Evolutionary conservation across 2,888 invertebrate genomes (phyloP).

Genomic region (Oscheius sp.): DNA sequence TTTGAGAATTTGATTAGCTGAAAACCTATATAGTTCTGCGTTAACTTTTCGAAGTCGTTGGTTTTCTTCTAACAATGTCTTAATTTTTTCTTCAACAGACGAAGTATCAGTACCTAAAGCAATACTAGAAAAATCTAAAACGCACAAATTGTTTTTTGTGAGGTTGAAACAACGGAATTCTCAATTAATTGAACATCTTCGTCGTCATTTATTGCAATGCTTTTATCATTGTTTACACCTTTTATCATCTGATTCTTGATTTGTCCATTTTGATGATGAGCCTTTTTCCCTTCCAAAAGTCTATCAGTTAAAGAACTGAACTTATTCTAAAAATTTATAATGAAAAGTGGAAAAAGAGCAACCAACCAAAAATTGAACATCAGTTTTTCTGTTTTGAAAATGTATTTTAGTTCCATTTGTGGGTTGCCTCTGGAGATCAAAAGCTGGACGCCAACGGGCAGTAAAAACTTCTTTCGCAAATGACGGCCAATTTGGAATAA

Average conservation of each 20-base stretch:
- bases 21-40: slow-evolving; percentile 48
- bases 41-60: slow-evolving; percentile 44
- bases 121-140: not conserved
- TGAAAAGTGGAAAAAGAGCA: not conserved
- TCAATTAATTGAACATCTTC: not conserved
- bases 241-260: not conserved
- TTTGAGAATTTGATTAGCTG: slow-evolving; percentile 33
- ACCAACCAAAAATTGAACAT: not conserved
- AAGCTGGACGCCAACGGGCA: slow-evolving; percentile 3
- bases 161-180: too few species aligned
- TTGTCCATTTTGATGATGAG: not conserved
- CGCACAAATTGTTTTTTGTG: too few species aligned
- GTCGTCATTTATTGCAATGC: too few species aligned
- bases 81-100: slow-evolving; percentile 21
- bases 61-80: slow-evolving; percentile 38
- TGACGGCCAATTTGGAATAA: slow-evolving; percentile 35
- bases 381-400: slow-evolving; percentile 3
- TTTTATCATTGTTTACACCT: too few species aligned
- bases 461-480: slow-evolving; percentile 10
- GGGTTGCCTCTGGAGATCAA: slow-evolving; percentile 24
- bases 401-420: not conserved
- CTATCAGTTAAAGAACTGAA: not conserved
- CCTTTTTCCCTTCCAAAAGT: slow-evolving; percentile 11
- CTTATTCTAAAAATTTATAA: slow-evolving; percentile 13
- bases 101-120: not conserved